Conservation (phyloP, 2,888 invertebrate genomes). For the Piscicola geometra region DNA sequence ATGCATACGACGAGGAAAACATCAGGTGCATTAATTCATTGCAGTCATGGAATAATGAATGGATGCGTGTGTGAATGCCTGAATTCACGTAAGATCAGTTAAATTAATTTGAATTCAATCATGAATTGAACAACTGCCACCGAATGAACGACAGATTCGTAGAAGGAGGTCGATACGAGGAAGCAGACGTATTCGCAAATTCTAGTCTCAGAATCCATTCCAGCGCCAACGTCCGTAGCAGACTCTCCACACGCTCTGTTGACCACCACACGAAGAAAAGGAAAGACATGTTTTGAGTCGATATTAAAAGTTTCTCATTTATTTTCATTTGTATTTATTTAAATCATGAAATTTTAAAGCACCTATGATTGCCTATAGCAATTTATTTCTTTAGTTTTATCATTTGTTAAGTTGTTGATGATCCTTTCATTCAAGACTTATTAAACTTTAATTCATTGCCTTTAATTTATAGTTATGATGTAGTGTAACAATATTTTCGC, state of each 20-base stretch:
- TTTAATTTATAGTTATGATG: too few relatives aligned
- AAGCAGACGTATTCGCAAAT: background rate
- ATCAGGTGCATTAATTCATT: background rate
- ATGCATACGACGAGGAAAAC: background rate
- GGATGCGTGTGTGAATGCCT: too few relatives aligned
- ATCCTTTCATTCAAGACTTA: background rate
- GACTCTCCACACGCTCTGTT: background rate
- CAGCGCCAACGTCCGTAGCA: background rate
- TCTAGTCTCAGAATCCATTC: background rate
- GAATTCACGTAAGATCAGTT: too few relatives aligned
- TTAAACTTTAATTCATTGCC: background rate
- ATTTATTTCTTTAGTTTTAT: background rate
- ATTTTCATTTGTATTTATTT: too few relatives aligned
- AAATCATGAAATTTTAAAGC: too few relatives aligned
- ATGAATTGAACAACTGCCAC: too few relatives aligned
- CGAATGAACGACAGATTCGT: too few relatives aligned
- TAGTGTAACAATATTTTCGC: too few relatives aligned
- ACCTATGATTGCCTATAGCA: too few relatives aligned
- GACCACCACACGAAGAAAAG: background rate
- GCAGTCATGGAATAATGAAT: too few relatives aligned
- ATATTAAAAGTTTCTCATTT: too few relatives aligned
- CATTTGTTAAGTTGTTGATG: background rate
- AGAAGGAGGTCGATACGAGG: background rate
- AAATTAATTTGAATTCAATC: too few relatives aligned
- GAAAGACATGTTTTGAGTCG: background rate